A percentile compares a stretch with the other conserved stretches of the same genome.
Evolutionary conservation across 2,113 vertebrate species (phyloP).

Genomic region (Epinephelus moara): DNA sequence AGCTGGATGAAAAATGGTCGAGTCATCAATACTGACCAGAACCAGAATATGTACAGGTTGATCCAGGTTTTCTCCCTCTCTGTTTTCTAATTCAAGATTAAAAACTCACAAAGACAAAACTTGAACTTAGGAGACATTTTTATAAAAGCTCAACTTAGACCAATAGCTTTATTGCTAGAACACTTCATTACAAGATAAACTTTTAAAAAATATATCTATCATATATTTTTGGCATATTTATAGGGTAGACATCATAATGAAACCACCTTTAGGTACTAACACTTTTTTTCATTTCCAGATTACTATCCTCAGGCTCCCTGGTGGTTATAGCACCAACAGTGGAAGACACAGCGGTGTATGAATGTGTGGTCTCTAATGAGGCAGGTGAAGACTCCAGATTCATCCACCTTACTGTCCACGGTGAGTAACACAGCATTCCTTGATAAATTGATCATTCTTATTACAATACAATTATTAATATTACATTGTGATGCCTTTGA

Average conservation of each 20-base stretch:
- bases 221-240: not conserved
- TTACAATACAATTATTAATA: not conserved
- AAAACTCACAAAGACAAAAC: not conserved
- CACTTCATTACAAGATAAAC: not conserved
- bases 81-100: slow-evolving; percentile 45
- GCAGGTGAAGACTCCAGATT: slow-evolving; percentile 89
- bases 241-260: not conserved
- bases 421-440: slow-evolving; percentile 74
- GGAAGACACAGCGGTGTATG: slow-evolving; percentile 92
- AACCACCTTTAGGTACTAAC: no score
- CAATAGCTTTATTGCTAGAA: not conserved
- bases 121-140: not conserved
- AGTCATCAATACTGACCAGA: slow-evolving; percentile 90
- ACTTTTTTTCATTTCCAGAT: slow-evolving; percentile 75
- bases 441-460: not conserved
- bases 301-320: slow-evolving; percentile 95
- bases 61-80: slow-evolving; percentile 74
- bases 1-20: slow-evolving; percentile 91
- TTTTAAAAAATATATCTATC: not conserved
- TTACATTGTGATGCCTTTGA: not conserved
- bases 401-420: slow-evolving; percentile 89
- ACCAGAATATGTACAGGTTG: slow-evolving; percentile 97
- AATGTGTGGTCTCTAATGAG: slow-evolving; percentile 90
- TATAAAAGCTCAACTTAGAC: not conserved
- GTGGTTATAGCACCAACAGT: slow-evolving; percentile 94